Evolutionary conservation across 2,888 invertebrate genomes (phyloP).

Genomic region (Lypha dubia): DNA sequence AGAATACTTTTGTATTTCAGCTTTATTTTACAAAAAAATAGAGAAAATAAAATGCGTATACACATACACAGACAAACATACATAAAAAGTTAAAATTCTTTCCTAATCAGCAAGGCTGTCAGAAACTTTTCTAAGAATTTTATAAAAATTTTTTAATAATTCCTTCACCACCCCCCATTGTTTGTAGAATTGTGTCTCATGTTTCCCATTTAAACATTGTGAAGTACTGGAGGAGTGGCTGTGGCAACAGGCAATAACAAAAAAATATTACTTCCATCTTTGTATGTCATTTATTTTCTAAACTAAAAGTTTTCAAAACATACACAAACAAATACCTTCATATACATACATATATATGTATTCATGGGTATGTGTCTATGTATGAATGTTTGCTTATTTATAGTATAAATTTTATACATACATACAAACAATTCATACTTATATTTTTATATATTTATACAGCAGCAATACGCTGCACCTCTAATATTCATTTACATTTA

Average conservation of each 20-base stretch:
- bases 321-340: background rate
- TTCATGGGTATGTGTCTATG: no score
- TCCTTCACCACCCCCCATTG: background rate
- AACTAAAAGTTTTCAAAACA: slow-evolving; percentile 52
- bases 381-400: no score
- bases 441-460: slow-evolving; percentile 56
- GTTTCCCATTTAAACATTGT: slow-evolving; percentile 25
- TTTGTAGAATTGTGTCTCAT: background rate
- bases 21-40: background rate
- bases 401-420: no score
- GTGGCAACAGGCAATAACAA: slow-evolving; percentile 10
- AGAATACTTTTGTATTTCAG: background rate
- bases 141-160: slow-evolving; percentile 1
- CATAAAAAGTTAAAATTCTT: slow-evolving; percentile 17
- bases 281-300: slow-evolving; percentile 67
- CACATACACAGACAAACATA: no score
- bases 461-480: slow-evolving; percentile 63
- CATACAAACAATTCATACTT: background rate
- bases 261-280: slow-evolving; percentile 22
- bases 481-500: slow-evolving; percentile 66
- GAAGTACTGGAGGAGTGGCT: slow-evolving; percentile 11
- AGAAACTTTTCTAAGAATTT: slow-evolving; percentile 29
- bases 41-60: no score
- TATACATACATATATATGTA: background rate
- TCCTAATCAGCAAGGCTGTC: slow-evolving; percentile 32